phyloP scores from a whole-genome alignment of 2,797 vertebrate genomes.

The Takifugu rubripes region DNA sequence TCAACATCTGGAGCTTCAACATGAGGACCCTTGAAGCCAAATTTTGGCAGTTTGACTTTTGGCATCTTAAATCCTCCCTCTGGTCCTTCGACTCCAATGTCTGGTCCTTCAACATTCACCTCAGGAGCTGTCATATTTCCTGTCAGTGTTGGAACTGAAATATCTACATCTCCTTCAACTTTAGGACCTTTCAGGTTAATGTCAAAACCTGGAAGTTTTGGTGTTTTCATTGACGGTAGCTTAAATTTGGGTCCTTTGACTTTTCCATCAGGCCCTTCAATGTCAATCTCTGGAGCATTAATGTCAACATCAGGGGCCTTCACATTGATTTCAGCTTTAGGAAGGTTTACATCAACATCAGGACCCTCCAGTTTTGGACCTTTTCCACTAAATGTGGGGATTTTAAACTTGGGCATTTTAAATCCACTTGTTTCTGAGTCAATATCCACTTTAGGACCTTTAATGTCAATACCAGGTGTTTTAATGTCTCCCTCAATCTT shows the following conservation, averaged over 20 bases:
- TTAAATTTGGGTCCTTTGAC: slow-evolving; percentile 19
- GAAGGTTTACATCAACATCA: neutral
- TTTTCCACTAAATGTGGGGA: slow-evolving; percentile 34
- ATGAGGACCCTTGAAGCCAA: slow-evolving; percentile 19
- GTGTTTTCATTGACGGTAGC: slow-evolving; percentile 7
- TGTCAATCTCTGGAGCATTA: neutral
- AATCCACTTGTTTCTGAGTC: slow-evolving; percentile 10
- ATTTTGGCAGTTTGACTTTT: slow-evolving; percentile 68
- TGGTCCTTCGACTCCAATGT: neutral
- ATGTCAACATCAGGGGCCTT: neutral
- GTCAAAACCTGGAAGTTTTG: neutral
- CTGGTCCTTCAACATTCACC: neutral
- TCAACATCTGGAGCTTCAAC: slow-evolving; percentile 18
- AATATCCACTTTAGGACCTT: slow-evolving; percentile 22
- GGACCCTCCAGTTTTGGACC: slow-evolving; percentile 1
- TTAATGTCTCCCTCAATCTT: slow-evolving; percentile 4
- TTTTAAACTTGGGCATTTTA: slow-evolving; percentile 42
- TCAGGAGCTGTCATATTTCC: neutral
- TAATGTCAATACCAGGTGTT: slow-evolving; percentile 6
- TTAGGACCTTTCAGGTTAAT: neutral
- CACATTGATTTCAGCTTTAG: neutral
- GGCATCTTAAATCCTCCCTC: slow-evolving; percentile 64
- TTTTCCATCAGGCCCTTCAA: neutral
- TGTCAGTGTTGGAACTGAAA: neutral
- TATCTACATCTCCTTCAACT: slow-evolving; percentile 2